Conservation (phyloP, 2,113 vertebrate species). For the Columbina picui region DNA sequence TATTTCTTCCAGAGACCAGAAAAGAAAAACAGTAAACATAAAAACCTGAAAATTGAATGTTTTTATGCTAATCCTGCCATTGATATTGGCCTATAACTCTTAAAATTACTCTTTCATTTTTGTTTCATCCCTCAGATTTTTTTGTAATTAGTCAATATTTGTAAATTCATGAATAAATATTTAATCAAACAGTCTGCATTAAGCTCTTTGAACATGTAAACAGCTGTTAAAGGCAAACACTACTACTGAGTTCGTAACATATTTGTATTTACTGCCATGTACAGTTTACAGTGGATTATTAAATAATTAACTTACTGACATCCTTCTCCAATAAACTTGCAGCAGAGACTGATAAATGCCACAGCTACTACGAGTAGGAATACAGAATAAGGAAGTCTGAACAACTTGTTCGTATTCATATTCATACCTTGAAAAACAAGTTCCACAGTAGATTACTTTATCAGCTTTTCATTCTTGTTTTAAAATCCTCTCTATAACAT, state of each 20-base stretch:
- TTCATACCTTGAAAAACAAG: background rate
- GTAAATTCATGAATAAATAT: conserved; percentile 16
- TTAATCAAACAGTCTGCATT: background rate
- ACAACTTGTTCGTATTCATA: background rate
- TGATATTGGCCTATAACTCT: background rate
- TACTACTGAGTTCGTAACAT: background rate
- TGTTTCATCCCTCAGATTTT: background rate
- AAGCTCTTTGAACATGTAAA: background rate
- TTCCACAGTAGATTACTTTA: background rate
- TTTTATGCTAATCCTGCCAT: background rate
- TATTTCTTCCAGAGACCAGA: background rate
- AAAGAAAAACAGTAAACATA: background rate
- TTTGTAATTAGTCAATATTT: background rate
- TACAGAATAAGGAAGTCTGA: background rate
- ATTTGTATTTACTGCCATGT: background rate
- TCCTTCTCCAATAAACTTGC: background rate
- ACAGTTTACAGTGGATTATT: background rate
- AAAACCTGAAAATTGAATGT: background rate
- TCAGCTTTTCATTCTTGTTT: background rate
- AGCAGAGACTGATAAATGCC: background rate
- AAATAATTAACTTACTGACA: background rate
- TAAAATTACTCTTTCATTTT: background rate
- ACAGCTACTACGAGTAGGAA: background rate
- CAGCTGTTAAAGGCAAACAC: background rate
- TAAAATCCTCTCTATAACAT: background rate